Evolutionary conservation across 2,888 invertebrate genomes (phyloP), one percentile per base, ranked within the genome.

Genomic region (Heteromyza rotundicornis): DNA sequence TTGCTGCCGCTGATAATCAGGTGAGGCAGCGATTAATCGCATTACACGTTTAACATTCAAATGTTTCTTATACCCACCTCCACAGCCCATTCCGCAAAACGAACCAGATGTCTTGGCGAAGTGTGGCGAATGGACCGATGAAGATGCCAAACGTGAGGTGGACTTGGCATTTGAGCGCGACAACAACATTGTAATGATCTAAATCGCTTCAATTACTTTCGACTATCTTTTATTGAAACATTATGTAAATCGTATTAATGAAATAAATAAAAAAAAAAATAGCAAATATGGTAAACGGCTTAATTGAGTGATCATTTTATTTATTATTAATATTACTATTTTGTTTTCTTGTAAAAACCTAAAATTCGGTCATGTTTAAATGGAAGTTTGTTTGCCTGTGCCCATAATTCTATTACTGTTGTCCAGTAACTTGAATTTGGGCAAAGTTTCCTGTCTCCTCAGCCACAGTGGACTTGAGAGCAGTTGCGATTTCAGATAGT

Each of bases 391-490:
- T 60, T 56, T 65, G 51, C 68, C 56, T 14, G 49, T 57, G 32
- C 12, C 12, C 32, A 12, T 32, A 32, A 12, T 60, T 20, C n/a
- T n/a, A n/a, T n/a, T n/a, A n/a, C n/a, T n/a, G n/a, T n/a, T n/a
- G 24, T 66, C 64, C 47, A 92, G 77, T 7, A 92, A 77, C 65
- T 86, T 82, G 76, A 91, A 91, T 19, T 83, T 80, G 1, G 89
- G 88, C 65, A 87, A 85, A 16, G 86, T 84, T 76, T 92, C 90
- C 71, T 88, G 85, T 66, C 92, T 89, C 58, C 94, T 86, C 27
- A 92, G 82, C 95, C 95, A 96, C 2, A 95, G 80, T 0, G 96
- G 95, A 76, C 91, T 90, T 0, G 90, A 89, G 44, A 91, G 84
- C 79, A 96, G 87, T 83, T 96, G 96, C 59, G 89, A 87, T 75